Evolutionary conservation across 2,888 invertebrate genomes (phyloP), one percentile per base, ranked within the genome.

Genomic region (Protodeltote pygarga): DNA sequence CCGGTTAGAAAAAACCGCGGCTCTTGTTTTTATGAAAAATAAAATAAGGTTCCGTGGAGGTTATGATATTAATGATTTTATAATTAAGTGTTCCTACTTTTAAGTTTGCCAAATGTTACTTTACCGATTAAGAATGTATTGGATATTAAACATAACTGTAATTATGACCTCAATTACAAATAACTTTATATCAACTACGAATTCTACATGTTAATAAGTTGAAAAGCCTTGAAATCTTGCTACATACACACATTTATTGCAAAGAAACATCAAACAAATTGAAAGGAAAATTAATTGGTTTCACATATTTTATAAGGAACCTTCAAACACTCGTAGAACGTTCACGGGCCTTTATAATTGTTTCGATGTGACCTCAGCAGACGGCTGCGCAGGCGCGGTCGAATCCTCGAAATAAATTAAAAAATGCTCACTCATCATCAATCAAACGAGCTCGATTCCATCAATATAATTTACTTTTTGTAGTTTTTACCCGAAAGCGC

Each of bases 401-500:
- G 87, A 89, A 88, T 89, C 79, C 88, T 88, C 83, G 85, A 90
- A 90, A 89, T 87, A 89, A 90, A 92, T 92, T 91, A 92, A 89
- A 89, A 90, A 87, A 78, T 84, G 91, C 91, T 81, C 83, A 85
- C 85, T 91, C 91, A 92, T 85, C 92, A 91, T 92, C 91, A 91
- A 91, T 92, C 92, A 92, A 91, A 85, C 84, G 68, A 78, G 79
- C 78, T 90, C 91, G 91, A 92, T 87, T 90, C 90, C 91, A 88
- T 91, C 91, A 85, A 90, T 91, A 90, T 92, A 91, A 90, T 91
- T 89, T 92, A 89, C 85, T 91, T 92, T 91, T 91, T 89, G 87
- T 90, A 87, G 87, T 89, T 91, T 89, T 90, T 86, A 89, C 85
- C 83, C 79, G 79, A 89, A 91, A 89, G 85, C 87, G 77, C 86